Evolutionary conservation across 1,140 invertebrate genomes (phyloP).

Genomic region (Diploscapter pachys): DNA sequence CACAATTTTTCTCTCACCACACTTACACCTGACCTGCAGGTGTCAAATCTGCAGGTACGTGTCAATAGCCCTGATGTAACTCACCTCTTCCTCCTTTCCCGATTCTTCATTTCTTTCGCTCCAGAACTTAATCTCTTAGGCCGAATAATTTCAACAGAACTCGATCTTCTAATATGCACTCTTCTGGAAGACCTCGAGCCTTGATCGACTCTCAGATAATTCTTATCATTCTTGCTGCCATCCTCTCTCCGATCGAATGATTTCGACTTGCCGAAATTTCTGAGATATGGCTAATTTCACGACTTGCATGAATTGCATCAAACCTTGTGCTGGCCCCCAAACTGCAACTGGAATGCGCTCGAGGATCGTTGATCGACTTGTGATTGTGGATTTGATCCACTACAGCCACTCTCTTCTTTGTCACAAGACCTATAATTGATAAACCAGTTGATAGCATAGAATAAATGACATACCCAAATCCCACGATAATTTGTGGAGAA

Average conservation of each 20-base stretch:
- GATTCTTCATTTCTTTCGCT: conserved; percentile 52
- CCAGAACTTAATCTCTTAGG: conserved; percentile 57
- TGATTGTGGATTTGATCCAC: conserved; percentile 29
- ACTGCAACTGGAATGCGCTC: conserved; percentile 54
- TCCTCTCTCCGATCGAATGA: conserved; percentile 55
- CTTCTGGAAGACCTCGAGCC: conserved; percentile 51
- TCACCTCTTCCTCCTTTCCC: conserved; percentile 51
- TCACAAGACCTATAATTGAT: conserved; percentile 19
- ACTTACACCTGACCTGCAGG: too few species aligned
- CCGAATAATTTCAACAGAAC: conserved; percentile 56
- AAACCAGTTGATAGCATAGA: neutral
- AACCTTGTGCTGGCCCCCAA: conserved; percentile 31
- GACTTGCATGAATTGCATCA: too few species aligned
- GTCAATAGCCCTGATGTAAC: neutral
- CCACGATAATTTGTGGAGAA: conserved; percentile 56
- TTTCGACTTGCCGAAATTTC: conserved; percentile 48
- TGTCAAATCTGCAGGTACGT: too few species aligned
- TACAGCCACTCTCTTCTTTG: conserved; percentile 36
- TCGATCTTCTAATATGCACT: conserved; percentile 55
- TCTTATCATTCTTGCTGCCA: conserved; percentile 44
- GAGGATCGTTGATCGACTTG: conserved; percentile 41
- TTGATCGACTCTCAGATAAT: conserved; percentile 55
- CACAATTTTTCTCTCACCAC: too few species aligned
- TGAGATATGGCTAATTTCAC: neutral
- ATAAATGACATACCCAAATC: conserved; percentile 26